These are phyloP conservation scores for Lampris megalopsis DNA, from an alignment of 2,113 vertebrate genomes.

Conservation along the genomic window DNA sequence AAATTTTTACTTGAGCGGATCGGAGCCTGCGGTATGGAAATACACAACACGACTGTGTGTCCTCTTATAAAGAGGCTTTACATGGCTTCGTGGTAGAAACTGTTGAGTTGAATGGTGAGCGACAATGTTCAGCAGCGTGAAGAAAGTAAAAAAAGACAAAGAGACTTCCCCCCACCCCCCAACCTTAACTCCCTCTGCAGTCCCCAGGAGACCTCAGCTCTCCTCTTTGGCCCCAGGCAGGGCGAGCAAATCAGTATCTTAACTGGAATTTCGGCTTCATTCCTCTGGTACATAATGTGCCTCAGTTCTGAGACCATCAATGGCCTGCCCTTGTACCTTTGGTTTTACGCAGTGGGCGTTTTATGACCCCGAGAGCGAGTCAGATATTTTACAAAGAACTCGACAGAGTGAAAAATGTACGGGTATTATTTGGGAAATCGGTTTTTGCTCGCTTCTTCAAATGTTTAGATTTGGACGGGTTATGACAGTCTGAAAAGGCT, in stretches of 20 bases:
- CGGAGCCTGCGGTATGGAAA: too few species aligned
- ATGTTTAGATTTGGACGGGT: too few species aligned
- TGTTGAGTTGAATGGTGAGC: too few species aligned
- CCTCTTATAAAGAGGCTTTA: too few species aligned
- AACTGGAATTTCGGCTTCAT: slow-evolving; percentile 18
- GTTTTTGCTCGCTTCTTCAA: background rate
- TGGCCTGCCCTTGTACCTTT: slow-evolving; percentile 25
- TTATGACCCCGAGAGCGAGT: background rate
- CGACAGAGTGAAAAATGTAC: background rate
- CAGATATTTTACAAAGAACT: background rate
- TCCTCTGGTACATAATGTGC: slow-evolving; percentile 4
- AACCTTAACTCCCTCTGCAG: slow-evolving; percentile 11
- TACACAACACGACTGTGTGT: too few species aligned
- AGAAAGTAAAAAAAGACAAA: background rate
- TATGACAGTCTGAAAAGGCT: background rate
- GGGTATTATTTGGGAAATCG: background rate
- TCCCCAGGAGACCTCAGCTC: slow-evolving; percentile 13
- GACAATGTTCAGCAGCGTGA: too few species aligned
- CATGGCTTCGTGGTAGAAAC: too few species aligned
- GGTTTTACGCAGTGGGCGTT: background rate
- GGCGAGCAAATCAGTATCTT: slow-evolving; percentile 2
- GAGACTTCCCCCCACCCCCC: slow-evolving; percentile 8
- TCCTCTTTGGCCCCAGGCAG: slow-evolving; percentile 24
- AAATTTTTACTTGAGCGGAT: too few species aligned
- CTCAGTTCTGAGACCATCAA: background rate